Evolutionary conservation across 2,888 invertebrate species (phyloP).

Genomic region (Tetropium fuscum): DNA sequence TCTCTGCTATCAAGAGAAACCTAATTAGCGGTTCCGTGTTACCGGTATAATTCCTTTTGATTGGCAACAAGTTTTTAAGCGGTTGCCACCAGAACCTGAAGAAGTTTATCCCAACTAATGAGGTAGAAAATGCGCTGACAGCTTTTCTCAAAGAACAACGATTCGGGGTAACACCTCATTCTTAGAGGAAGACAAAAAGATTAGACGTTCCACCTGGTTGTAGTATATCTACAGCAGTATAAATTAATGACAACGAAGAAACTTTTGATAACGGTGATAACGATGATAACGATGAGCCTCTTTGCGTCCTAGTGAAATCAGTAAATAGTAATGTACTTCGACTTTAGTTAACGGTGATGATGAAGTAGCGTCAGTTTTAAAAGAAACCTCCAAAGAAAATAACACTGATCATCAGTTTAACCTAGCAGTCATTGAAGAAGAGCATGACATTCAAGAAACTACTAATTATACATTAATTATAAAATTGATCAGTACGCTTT

Average conservation of each 20-base stretch:
- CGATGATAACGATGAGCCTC: neutral
- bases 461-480: neutral
- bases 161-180: neutral
- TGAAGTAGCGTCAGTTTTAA: too few species aligned
- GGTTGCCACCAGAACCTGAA: constrained; percentile 2
- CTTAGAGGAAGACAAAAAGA: constrained; percentile 1
- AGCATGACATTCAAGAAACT: neutral
- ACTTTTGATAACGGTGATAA: constrained; percentile 1
- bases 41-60: neutral
- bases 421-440: neutral
- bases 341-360: too few species aligned
- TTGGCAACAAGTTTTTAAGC: constrained; percentile 1
- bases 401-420: neutral
- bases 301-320: neutral
- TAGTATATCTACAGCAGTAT: neutral
- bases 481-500: neutral
- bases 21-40: neutral
- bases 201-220: neutral
- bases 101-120: neutral
- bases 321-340: neutral
- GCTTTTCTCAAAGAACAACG: constrained; percentile 7
- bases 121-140: constrained; percentile 1
- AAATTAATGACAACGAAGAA: neutral
- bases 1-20: constrained; percentile 1
- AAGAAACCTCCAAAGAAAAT: constrained; percentile 1